Conservation (phyloP, 2,888 invertebrate species). For the Clunio marinus region DNA sequence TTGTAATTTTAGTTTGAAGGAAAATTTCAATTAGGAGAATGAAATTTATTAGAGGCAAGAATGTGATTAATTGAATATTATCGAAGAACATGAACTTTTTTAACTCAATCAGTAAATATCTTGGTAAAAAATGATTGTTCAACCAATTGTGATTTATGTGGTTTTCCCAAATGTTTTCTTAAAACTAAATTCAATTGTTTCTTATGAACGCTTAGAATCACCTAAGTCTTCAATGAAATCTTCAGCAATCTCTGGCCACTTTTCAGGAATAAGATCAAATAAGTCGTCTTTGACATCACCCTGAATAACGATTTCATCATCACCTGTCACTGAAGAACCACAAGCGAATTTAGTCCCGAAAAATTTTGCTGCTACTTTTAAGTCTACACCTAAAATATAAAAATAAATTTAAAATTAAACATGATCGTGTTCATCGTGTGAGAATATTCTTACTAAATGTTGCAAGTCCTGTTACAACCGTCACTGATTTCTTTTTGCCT, state of each 20-base stretch:
- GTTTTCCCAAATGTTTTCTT: constrained; percentile 39
- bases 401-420: no score
- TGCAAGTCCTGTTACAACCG: constrained; percentile 91
- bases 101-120: no score
- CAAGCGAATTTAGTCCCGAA: constrained; percentile 98
- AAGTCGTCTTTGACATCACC: constrained; percentile 98
- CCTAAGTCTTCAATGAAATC: constrained; percentile 89
- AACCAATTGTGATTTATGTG: constrained; percentile 41
- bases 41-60: no score
- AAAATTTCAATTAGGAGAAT: no score
- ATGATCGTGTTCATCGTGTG: constrained; percentile 38
- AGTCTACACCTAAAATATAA: constrained; percentile 86
- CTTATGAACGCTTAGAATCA: constrained; percentile 68
- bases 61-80: no score
- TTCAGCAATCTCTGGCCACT: constrained; percentile 96
- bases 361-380: constrained; percentile 96
- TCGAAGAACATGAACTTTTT: no score
- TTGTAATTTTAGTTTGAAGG: no score
- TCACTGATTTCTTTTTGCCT: constrained; percentile 98
- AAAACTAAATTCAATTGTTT: neutral
- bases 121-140: no score
- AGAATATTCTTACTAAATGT: constrained; percentile 70
- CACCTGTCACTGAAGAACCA: constrained; percentile 97
- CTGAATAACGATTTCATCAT: constrained; percentile 99
- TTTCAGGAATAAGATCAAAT: constrained; percentile 95